Evolutionary conservation across 2,113 vertebrate species (phyloP).

Genomic region (Ceratotherium simum): DNA sequence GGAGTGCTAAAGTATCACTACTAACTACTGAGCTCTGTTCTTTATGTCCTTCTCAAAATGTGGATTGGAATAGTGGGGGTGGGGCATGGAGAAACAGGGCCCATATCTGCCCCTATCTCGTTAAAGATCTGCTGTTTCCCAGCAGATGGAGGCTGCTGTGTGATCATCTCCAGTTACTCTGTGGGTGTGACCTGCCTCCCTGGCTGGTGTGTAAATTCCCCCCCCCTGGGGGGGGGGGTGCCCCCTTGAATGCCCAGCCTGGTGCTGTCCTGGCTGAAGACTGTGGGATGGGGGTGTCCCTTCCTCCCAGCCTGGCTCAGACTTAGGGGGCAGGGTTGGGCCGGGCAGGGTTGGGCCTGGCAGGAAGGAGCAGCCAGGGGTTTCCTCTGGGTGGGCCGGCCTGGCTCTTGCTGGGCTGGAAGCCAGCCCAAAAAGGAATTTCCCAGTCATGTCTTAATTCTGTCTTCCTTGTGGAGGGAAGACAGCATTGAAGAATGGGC

Average conservation of each 20-base stretch:
- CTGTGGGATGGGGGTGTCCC: not conserved
- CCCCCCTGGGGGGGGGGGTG: not conserved
- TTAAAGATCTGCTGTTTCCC: constrained; percentile 5
- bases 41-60: not conserved
- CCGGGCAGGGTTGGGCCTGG: not conserved
- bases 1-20: not conserved
- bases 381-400: constrained; percentile 2
- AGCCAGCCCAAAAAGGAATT: constrained; percentile 4
- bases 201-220: not conserved
- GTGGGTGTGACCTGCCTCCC: not conserved
- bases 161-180: not conserved
- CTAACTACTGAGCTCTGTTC: not conserved
- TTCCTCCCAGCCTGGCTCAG: not conserved
- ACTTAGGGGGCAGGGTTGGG: not conserved
- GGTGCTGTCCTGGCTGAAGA: not conserved
- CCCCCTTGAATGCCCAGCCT: not conserved
- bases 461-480: not conserved
- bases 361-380: not conserved
- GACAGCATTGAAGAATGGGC: not conserved
- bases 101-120: not conserved
- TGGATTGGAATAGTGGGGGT: not conserved
- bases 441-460: not conserved
- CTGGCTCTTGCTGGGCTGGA: not conserved
- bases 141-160: not conserved
- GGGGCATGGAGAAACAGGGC: not conserved